Evolutionary conservation across 2,888 invertebrate genomes (phyloP), one percentile per base, ranked within the genome.

Genomic region (Drosophila stalkeri): DNA sequence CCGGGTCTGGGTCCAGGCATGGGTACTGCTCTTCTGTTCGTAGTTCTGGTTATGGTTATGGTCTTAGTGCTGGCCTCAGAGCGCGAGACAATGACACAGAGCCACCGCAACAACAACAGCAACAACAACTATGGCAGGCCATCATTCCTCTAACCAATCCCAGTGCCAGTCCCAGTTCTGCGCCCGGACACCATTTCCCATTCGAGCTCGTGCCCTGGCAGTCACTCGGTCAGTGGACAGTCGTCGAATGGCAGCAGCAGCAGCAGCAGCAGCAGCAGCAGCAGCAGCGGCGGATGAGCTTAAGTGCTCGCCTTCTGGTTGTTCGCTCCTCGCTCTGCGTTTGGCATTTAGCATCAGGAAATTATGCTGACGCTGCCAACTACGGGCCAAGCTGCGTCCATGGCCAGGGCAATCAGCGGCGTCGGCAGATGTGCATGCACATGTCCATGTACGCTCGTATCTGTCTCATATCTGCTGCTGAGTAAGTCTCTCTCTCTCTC

Each of bases 331-430:
- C 43, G 14, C 56, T 69, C 57, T 80, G 82, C 78, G 75, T 86
- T 88, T 92, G 91, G 91, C 91, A 91, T 91, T 91, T 88, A 89
- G 87, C 91, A 90, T 91, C 91, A 91, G 92, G 91, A 91, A 91
- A 91, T 92, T 86, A 91, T 91, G 91, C 91, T 92, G 92, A 92
- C 91, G 90, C 75, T 89, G 91, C 90, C 90, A 91, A 89, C 88
- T 81, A 3, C 49, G 49, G 78, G 85, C 64, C 73, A 61, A 56
- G 62, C 49, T 52, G 51, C 51, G 70, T 39, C 57, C 71, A 47
- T 72, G 76, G 70, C 75, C 71, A 35, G 73, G 72, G 80, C 89
- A 86, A 89, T 86, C 89, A 86, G 85, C 80, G 77, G 63, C 82
- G 85, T 80, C 85, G 84, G 88, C 85, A 86, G 85, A 77, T 85